Evolutionary conservation across 2,113 vertebrate genomes (phyloP).

Genomic region (Orycteropus afer): DNA sequence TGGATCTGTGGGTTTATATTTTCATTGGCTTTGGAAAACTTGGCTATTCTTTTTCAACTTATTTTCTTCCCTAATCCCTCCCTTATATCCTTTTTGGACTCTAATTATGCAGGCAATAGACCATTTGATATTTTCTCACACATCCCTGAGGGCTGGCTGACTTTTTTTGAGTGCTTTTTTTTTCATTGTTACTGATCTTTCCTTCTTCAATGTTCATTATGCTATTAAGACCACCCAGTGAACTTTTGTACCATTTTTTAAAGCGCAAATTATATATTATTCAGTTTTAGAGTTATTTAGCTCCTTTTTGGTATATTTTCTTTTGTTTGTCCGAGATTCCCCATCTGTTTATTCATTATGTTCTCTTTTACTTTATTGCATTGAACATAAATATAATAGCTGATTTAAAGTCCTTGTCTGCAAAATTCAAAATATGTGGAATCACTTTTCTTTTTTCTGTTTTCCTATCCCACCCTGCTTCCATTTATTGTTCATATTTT

Average conservation of each 20-base stretch:
- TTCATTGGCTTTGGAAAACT: neutral
- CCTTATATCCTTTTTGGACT: neutral
- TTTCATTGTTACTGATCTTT: neutral
- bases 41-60: neutral
- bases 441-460: neutral
- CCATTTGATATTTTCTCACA: neutral
- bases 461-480: neutral
- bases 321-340: neutral
- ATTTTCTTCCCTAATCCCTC: neutral
- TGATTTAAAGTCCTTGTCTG: neutral
- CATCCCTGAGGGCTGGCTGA: neutral
- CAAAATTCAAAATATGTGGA: neutral
- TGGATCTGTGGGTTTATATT: neutral
- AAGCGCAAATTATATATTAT: neutral
- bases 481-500: neutral
- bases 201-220: neutral
- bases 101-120: neutral
- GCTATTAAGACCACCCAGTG: neutral
- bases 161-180: neutral
- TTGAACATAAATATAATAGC: neutral
- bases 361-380: neutral
- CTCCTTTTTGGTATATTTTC: neutral
- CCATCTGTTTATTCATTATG: neutral
- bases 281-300: conserved; percentile 9
- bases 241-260: neutral